Percentiles rank a stretch among this genome's conserved stretches.
phyloP scores from a whole-genome alignment of 2,888 invertebrate genomes.

The Acronicta leporina region DNA sequence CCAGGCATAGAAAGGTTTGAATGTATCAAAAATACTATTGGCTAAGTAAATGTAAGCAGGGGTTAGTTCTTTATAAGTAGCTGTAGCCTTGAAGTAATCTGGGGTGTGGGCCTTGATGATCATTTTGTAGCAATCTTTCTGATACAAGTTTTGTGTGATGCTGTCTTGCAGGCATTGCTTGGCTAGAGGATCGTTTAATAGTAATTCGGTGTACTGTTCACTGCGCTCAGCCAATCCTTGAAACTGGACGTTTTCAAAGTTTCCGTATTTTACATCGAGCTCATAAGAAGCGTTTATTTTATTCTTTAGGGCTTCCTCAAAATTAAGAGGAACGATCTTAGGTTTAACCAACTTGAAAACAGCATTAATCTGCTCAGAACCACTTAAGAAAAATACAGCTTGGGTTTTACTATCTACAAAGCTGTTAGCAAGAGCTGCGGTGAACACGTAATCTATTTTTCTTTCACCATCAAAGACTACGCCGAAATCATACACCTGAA shows the following conservation, averaged over 20 bases:
- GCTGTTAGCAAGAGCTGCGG: constrained; percentile 87
- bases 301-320: constrained; percentile 85
- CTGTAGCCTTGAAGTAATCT: constrained; percentile 82
- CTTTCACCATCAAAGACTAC: constrained; percentile 87
- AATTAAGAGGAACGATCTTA: constrained; percentile 84
- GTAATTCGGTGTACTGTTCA: constrained; percentile 79
- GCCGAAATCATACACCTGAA: constrained; percentile 86
- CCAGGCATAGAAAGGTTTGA: constrained; percentile 69
- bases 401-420: constrained; percentile 88
- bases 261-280: constrained; percentile 85
- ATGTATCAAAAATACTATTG: constrained; percentile 78
- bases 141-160: constrained; percentile 87
- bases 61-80: constrained; percentile 86
- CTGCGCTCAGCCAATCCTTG: constrained; percentile 84
- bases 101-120: constrained; percentile 86
- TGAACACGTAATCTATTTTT: constrained; percentile 84
- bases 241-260: constrained; percentile 76
- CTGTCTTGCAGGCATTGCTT: constrained; percentile 86
- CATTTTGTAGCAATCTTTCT: constrained; percentile 88
- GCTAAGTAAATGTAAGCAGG: constrained; percentile 75
- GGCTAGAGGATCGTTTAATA: constrained; percentile 79
- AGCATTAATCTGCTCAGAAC: constrained; percentile 81
- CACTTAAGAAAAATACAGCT: constrained; percentile 79
- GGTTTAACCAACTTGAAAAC: constrained; percentile 82
- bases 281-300: constrained; percentile 83